Evolutionary conservation across 2,797 vertebrate genomes (phyloP), one percentile per base, ranked within the genome.

Genomic region (Eidolon dupreanum): DNA sequence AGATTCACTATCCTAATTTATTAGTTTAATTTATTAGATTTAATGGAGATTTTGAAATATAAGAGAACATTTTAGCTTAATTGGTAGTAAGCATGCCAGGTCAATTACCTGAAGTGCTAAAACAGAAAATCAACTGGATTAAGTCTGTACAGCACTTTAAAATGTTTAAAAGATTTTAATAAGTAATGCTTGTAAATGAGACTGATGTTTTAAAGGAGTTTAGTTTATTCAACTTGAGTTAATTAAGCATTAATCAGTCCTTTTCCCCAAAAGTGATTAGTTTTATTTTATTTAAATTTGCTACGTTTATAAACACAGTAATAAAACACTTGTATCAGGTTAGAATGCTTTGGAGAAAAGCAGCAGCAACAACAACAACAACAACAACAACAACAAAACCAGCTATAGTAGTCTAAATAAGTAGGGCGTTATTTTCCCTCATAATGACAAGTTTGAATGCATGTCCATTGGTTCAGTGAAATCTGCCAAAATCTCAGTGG

Each of bases 211-310:
- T 96, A 66, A 81, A 8, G 22, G 12, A 71, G 12, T 46, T 88
- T 57, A 49, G 28, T 26, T 68, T 95, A 57, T 90, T 77, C 59
- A 92, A n/a, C 22, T 73, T 79, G 20, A 85, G 33, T 81, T 94
- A 73, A 57, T 65, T 28, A 88, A 90, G 28, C 7, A 38, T 81
- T 85, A 26, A 66, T 81, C 33, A 86, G 13, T 16, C 24, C 6
- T 17, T 78, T 46, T 78, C 73, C 33, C 38, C 57, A 0, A 43
- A 57, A 55, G 51, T 83, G 51, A 82, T 73, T 79, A 11, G 24
- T 65, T 94, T 92, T 65, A 75, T 77, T 93, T 92, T 75, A 75
- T 87, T 97, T 95, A 77, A 43, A 22, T 33, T 70, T 57, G 41
- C 15, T 85, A n/a, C 59, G 31, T 38, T 66, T 77, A 59, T 51